Evolutionary conservation across 1,140 invertebrate genomes (phyloP), one percentile per base, ranked within the genome.

Genomic region (Drosophila repletoides): DNA sequence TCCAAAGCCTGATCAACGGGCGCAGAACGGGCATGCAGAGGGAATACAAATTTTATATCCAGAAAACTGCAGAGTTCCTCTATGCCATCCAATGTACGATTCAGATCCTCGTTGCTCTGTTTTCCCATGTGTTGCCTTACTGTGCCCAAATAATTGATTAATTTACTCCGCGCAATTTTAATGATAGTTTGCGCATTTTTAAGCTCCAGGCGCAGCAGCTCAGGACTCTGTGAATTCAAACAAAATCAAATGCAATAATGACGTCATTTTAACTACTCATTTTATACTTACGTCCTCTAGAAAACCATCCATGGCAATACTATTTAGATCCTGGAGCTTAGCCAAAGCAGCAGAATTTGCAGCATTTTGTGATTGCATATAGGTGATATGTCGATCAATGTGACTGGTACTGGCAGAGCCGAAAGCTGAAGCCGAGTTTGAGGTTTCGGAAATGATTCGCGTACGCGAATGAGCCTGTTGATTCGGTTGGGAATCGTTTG

Each of bases 111-210:
- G 21, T 76, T 74, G 15, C 52, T 48, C 9, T 80, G 68, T 34
- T 61, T 76, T 9, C 72, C 60, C 19, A 91, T 68, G 60, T 89
- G 79, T 19, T 87, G 79, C 5, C 84, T 72, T 14, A 92, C 72
- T 1, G 81, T 86, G 15, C 14, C 22, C 31, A 91, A 53, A 73
- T 92, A 92, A 6, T 87, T 87, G 7, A 73, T 59, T 17, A 92
- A 51, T 43, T 91, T 91, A 28, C 84, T 60, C 6, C 86, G 71
- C 2, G 89, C 88, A 22, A 92, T 81, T 10, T 86, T 72, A 40
- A 92, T 91, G 2, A 91, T 76, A 7, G 83, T 89, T 29, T 90
- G 88, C 2, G 89, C 89, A 53, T 91, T 90, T 49, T 90, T 88
- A 9, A 92, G 52, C 65, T 92, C 90, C 26, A 88, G 49, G 5